These are phyloP conservation scores for Anhinga anhinga DNA, from an alignment of 2,113 vertebrate genomes.

Conservation along the genomic window DNA sequence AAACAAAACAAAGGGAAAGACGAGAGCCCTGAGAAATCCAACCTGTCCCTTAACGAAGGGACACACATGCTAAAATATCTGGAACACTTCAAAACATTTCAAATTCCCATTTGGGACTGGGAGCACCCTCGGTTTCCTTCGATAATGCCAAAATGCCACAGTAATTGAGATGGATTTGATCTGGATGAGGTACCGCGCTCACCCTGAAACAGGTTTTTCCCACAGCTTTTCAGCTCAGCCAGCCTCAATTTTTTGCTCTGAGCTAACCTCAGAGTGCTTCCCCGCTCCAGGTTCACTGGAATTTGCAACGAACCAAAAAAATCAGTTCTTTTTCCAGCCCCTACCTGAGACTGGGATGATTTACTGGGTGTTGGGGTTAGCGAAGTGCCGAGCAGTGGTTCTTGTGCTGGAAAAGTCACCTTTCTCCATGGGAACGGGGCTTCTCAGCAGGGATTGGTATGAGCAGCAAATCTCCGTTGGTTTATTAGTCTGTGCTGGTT, in stretches of 20 bases:
- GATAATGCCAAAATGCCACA: neutral
- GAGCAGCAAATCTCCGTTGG: neutral
- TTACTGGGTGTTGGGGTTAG: neutral
- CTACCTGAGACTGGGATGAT: neutral
- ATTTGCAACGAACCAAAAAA: neutral
- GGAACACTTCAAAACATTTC: neutral
- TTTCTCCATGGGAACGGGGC: neutral
- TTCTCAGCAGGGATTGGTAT: neutral
- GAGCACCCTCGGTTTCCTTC: neutral
- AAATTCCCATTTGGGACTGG: neutral
- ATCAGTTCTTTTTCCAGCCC: neutral
- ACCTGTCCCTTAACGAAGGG: neutral
- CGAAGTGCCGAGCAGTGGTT: neutral
- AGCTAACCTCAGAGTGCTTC: neutral
- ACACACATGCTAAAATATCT: neutral
- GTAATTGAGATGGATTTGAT: neutral
- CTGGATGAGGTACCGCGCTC: neutral
- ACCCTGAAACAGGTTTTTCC: neutral
- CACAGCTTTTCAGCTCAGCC: neutral
- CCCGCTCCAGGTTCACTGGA: neutral
- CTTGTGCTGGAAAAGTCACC: neutral
- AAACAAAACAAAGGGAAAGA: conserved; percentile 49
- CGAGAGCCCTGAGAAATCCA: conserved; percentile 30
- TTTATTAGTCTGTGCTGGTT: neutral
- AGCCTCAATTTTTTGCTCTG: neutral